phyloP scores from a whole-genome alignment of 2,797 vertebrate genomes.

The Triplophysa bombifrons region DNA sequence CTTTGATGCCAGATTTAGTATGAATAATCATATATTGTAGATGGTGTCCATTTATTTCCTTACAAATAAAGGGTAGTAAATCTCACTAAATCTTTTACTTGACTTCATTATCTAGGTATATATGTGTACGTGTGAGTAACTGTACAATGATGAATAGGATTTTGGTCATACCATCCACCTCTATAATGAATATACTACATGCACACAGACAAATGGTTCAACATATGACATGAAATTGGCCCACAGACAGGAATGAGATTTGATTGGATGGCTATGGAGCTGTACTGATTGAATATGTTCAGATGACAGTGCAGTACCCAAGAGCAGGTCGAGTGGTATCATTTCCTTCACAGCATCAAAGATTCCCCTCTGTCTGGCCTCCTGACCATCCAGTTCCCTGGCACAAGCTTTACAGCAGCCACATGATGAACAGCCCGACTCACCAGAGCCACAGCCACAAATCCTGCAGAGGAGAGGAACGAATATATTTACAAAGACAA shows the following conservation, averaged over 20 bases:
- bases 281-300: not conserved
- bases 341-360: conserved; percentile 99
- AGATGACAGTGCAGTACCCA: conserved; percentile 79
- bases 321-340: conserved; percentile 96
- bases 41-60: too few species aligned
- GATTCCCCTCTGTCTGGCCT: conserved; percentile 96
- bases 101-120: too few species aligned
- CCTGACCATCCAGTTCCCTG: conserved; percentile 95
- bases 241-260: not conserved
- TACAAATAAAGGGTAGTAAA: too few species aligned
- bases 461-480: conserved; percentile 76
- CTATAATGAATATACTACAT: conserved; percentile 4
- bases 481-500: conserved; percentile 10
- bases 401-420: conserved; percentile 99
- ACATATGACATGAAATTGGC: conserved; percentile 8
- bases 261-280: conserved; percentile 11
- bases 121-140: too few species aligned
- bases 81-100: too few species aligned
- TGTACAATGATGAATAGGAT: too few species aligned
- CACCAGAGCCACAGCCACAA: conserved; percentile 98
- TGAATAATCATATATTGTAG: too few species aligned
- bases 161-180: not conserved
- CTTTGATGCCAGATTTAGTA: too few species aligned
- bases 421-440: conserved; percentile 96
- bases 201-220: conserved; percentile 11